A percentile compares a stretch with the other conserved stretches of the same genome.
phyloP scores from a whole-genome alignment of 2,888 invertebrate species.

The Volucella zonaria region DNA sequence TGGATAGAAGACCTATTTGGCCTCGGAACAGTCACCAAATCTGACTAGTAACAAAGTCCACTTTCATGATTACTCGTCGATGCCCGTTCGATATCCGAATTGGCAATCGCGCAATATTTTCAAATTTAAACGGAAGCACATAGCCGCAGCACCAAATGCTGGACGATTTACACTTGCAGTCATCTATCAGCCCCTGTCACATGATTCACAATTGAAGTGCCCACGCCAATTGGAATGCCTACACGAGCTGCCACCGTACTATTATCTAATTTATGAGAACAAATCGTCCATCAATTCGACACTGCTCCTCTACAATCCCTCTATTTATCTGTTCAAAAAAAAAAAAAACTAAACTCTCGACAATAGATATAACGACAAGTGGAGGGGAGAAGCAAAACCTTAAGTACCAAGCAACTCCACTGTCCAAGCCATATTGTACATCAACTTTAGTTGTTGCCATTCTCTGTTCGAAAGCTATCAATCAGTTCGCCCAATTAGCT shows the following conservation, averaged over 20 bases:
- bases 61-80: too few species aligned
- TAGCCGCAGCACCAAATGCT: background rate
- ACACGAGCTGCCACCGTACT: background rate
- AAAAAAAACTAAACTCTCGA: background rate
- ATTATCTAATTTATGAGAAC: slow-evolving; percentile 59
- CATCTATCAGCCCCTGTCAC: slow-evolving; percentile 21
- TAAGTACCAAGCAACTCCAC: slow-evolving; percentile 1
- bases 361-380: slow-evolving; percentile 42
- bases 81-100: too few species aligned
- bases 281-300: slow-evolving; percentile 49
- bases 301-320: background rate
- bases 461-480: slow-evolving; percentile 73
- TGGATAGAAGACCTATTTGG: too few species aligned
- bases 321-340: background rate
- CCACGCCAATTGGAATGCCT: slow-evolving; percentile 40
- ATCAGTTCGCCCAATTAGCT: slow-evolving; percentile 77
- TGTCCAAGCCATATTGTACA: background rate
- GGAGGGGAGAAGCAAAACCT: slow-evolving; percentile 37
- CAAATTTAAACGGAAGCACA: slow-evolving; percentile 1
- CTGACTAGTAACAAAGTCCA: too few species aligned
- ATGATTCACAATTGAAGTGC: slow-evolving; percentile 30
- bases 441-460: slow-evolving; percentile 36
- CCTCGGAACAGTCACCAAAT: too few species aligned
- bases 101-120: background rate
- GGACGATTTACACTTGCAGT: slow-evolving; percentile 5